These are phyloP conservation scores for Cladorhizidae sp. DNA, from an alignment of 37 sponge, comb jelly and placozoan genomes.

Conservation along the genomic window DNA sequence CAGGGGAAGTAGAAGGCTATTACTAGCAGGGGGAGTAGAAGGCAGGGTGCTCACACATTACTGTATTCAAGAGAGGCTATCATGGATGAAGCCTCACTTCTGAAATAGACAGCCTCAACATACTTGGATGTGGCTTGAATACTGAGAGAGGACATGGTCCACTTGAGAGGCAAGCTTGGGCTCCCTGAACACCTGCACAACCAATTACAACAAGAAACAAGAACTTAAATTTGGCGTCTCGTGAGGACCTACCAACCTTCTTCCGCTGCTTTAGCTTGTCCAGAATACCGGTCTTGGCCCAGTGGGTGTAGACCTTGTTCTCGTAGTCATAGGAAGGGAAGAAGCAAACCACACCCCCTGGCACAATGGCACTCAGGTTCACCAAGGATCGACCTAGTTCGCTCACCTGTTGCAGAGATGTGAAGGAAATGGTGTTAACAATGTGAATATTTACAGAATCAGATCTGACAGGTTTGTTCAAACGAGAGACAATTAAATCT, in stretches of 20 bases:
- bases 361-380: constrained; percentile 79
- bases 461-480: too few relatives aligned
- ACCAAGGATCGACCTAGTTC: constrained; percentile 79
- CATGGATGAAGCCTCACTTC: too few relatives aligned
- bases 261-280: constrained; percentile 83
- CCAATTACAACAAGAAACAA: not conserved
- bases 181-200: constrained; percentile 76
- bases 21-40: too few relatives aligned
- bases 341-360: constrained; percentile 97
- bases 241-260: not conserved
- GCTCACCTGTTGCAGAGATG: constrained; percentile 71
- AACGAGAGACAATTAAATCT: too few relatives aligned
- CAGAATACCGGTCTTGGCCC: constrained; percentile 71
- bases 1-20: too few relatives aligned
- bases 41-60: too few relatives aligned
- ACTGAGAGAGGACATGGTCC: constrained; percentile 65
- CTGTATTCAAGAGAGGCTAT: too few relatives aligned
- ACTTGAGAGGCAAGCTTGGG: constrained; percentile 76
- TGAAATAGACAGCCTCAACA: too few relatives aligned
- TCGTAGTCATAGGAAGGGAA: constrained; percentile 97
- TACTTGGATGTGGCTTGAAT: constrained; percentile 78
- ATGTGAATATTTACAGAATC: too few relatives aligned
- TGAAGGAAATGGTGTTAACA: too few relatives aligned
- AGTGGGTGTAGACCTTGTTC: constrained; percentile 57
- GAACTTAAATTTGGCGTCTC: too few relatives aligned